These are phyloP conservation scores for Drosophila meridiana DNA, from an alignment of 2,888 invertebrate species.

Conservation along the genomic window DNA sequence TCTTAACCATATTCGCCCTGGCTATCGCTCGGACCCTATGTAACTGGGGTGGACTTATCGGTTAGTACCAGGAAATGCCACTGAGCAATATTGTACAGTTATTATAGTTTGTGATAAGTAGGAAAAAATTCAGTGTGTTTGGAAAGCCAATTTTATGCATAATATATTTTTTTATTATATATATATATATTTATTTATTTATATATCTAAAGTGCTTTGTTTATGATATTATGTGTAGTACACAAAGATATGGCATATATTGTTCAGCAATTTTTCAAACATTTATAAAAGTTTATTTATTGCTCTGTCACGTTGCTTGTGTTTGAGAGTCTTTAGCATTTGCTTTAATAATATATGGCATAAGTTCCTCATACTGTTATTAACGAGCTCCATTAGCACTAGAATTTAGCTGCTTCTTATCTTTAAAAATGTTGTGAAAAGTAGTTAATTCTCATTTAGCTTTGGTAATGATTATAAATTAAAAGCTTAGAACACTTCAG, in stretches of 20 bases:
- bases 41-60: neutral
- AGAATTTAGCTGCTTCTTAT: neutral
- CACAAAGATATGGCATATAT: neutral
- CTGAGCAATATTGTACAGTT: neutral
- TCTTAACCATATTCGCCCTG: neutral
- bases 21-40: constrained; percentile 1
- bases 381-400: too few species aligned
- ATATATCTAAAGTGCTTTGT: neutral
- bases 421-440: neutral
- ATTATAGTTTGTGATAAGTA: neutral
- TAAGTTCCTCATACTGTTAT: neutral
- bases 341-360: too few species aligned
- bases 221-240: neutral
- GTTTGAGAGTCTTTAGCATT: too few species aligned
- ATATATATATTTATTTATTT: neutral
- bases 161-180: neutral
- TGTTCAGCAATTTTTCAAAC: too few species aligned
- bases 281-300: too few species aligned
- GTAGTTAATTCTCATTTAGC: neutral
- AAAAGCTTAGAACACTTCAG: neutral
- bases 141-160: neutral
- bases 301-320: too few species aligned
- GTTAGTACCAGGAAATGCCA: neutral
- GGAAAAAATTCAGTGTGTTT: neutral
- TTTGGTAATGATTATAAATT: neutral